These are phyloP conservation scores for Oryzaephilus surinamensis DNA, from an alignment of 1,140 invertebrate species.

Conservation along the genomic window DNA sequence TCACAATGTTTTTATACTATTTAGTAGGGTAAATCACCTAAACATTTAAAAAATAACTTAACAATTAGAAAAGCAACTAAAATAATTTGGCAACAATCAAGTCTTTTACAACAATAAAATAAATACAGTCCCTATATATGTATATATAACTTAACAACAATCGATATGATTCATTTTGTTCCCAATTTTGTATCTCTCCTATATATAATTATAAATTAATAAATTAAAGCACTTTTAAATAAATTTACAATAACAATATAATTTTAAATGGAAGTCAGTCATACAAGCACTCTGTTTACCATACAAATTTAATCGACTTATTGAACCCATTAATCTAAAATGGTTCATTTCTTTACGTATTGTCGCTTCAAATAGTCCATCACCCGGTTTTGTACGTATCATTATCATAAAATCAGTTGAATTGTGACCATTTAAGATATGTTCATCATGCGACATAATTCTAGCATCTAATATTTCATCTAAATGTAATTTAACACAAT, in stretches of 20 bases:
- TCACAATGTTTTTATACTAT: no score
- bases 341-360: conserved; percentile 35
- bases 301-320: conserved; percentile 75
- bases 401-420: conserved; percentile 55
- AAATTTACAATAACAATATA: conserved; percentile 62
- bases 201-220: no score
- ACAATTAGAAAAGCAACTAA: no score
- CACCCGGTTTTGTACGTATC: conserved; percentile 53
- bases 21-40: no score
- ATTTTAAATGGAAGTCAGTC: conserved; percentile 58
- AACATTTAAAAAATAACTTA: no score
- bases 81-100: no score
- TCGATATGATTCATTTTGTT: no score
- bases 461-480: conserved; percentile 45
- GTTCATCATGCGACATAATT: conserved; percentile 37
- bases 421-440: conserved; percentile 32
- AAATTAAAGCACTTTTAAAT: no score
- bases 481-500: conserved; percentile 48
- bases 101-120: no score
- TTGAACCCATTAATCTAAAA: conserved; percentile 44
- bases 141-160: no score
- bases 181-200: no score
- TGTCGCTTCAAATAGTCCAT: conserved; percentile 67
- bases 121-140: no score
- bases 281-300: conserved; percentile 69